Conservation (phyloP, 2,888 invertebrate species). For the Harpagoxenus sublaevis region DNA sequence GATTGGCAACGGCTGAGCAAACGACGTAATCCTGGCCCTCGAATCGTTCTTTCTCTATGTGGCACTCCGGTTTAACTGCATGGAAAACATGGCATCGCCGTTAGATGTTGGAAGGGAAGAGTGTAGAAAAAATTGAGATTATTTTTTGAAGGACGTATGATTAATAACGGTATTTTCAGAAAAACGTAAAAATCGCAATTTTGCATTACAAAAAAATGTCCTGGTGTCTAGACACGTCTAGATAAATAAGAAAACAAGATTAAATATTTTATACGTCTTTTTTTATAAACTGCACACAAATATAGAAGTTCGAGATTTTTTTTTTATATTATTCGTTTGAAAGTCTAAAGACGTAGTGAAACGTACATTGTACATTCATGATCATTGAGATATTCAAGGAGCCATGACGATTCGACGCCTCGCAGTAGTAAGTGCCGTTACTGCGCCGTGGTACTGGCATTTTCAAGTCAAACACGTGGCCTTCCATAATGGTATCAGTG, state of each 20-base stretch:
- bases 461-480: constrained; percentile 88
- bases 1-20: constrained; percentile 94
- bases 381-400: constrained; percentile 90
- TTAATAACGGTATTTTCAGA: background rate
- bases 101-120: background rate
- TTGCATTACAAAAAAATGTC: background rate
- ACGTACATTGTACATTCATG: constrained; percentile 95
- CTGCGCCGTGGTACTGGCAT: constrained; percentile 91
- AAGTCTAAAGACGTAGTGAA: background rate
- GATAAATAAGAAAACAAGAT: background rate
- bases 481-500: constrained; percentile 86
- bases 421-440: constrained; percentile 93
- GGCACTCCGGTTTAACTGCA: constrained; percentile 94
- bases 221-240: background rate
- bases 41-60: constrained; percentile 91
- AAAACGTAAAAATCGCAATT: background rate
- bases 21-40: constrained; percentile 92
- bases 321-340: background rate
- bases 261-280: background rate
- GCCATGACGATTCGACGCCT: constrained; percentile 93
- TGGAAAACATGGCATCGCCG: constrained; percentile 16
- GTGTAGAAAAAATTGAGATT: background rate
- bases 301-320: background rate
- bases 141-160: background rate
- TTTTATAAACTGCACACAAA: background rate